These are phyloP conservation scores for Thalpophila matura DNA, from an alignment of 2,888 invertebrate genomes.

Conservation along the genomic window DNA sequence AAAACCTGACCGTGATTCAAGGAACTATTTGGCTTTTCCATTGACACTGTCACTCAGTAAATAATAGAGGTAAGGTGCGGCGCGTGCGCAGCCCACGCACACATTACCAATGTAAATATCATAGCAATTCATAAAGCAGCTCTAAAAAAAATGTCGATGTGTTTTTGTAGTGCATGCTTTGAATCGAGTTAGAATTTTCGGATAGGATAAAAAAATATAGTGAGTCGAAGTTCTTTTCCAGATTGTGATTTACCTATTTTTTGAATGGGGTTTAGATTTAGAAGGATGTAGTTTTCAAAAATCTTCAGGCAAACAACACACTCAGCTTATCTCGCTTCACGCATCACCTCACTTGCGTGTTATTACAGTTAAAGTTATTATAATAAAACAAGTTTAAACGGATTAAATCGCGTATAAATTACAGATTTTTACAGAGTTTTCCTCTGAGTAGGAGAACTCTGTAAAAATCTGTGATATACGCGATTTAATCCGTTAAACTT, in stretches of 20 bases:
- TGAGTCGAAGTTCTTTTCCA: not conserved
- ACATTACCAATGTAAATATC: slow-evolving; percentile 77
- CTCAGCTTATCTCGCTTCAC: no score
- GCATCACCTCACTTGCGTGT: no score
- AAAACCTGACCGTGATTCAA: slow-evolving; percentile 54
- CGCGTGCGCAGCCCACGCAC: slow-evolving; percentile 81
- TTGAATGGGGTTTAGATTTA: not conserved
- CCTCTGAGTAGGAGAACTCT: no score
- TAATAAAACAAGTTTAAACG: no score
- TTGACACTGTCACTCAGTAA: slow-evolving; percentile 72
- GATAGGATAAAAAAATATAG: not conserved
- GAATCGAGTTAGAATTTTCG: not conserved
- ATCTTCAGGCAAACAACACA: no score
- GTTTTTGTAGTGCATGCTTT: slow-evolving; percentile 40
- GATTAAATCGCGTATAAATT: no score
- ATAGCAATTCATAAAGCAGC: slow-evolving; percentile 64
- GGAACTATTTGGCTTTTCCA: slow-evolving; percentile 70
- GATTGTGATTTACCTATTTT: not conserved
- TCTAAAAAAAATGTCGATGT: slow-evolving; percentile 30
- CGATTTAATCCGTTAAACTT: no score
- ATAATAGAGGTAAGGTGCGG: slow-evolving; percentile 74
- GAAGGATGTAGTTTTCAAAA: not conserved
- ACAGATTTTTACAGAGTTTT: no score
- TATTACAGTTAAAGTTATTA: no score
- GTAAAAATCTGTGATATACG: no score